phyloP scores from a whole-genome alignment of 2,113 vertebrate species.

The Aptenodytes forsteri region DNA sequence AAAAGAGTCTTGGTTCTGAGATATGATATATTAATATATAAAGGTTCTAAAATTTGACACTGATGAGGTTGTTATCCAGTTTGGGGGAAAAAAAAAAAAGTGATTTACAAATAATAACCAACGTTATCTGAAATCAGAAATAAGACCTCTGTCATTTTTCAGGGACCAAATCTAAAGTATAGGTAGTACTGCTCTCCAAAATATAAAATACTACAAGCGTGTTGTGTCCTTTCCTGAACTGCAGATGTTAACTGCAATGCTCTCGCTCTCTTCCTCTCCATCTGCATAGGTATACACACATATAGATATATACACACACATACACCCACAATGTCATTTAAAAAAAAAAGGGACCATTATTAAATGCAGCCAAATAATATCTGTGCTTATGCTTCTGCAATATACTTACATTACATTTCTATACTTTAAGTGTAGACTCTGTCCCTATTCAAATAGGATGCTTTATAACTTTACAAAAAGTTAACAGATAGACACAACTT shows the following conservation, averaged over 20 bases:
- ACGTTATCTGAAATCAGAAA: not conserved
- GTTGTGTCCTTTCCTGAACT: not conserved
- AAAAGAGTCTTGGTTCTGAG: not conserved
- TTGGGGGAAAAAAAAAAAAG: not conserved
- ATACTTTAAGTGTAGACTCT: not conserved
- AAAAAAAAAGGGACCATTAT: rapidly evolving
- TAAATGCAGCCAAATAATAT: not conserved
- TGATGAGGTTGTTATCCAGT: not conserved
- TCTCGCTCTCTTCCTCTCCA: not conserved
- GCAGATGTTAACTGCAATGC: not conserved
- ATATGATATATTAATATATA: not conserved
- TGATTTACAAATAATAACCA: not conserved
- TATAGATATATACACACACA: not conserved
- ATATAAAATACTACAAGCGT: not conserved
- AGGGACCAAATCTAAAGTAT: not conserved
- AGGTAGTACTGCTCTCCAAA: not conserved
- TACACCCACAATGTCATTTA: not conserved
- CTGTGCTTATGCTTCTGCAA: not conserved
- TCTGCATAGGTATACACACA: not conserved
- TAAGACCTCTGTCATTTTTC: not conserved
- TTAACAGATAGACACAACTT: not conserved
- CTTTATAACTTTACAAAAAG: not conserved
- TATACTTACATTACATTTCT: not conserved
- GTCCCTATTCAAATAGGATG: not conserved
- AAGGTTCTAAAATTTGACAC: not conserved